These are phyloP conservation scores for Holcopasites calliopsidis DNA, from an alignment of 1,140 invertebrate species.

Conservation along the genomic window DNA sequence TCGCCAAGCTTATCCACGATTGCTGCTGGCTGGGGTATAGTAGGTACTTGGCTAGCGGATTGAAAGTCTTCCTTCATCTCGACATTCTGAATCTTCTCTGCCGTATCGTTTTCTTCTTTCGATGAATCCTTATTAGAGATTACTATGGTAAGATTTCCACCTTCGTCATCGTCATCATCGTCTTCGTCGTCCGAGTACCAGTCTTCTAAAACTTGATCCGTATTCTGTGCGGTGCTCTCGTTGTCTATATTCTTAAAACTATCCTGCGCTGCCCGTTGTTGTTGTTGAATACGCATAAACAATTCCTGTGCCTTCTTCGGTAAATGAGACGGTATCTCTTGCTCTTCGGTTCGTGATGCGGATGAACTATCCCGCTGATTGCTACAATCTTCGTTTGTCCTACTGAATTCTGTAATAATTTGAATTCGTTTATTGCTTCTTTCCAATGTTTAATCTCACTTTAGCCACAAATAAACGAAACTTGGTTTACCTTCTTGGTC, in stretches of 20 bases:
- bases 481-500: constrained; percentile 36
- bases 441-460: constrained; percentile 44
- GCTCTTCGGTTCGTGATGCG: constrained; percentile 35
- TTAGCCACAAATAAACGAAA: constrained; percentile 33
- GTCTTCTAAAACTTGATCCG: constrained; percentile 82
- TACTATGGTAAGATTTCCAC: constrained; percentile 78
- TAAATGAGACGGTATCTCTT: constrained; percentile 79
- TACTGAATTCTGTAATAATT: constrained; percentile 32
- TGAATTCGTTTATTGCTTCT: not conserved
- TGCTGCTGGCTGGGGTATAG: constrained; percentile 74
- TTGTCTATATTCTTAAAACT: constrained; percentile 78
- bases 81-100: constrained; percentile 47
- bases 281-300: constrained; percentile 85
- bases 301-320: constrained; percentile 86
- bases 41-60: constrained; percentile 24
- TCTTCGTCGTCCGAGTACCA: constrained; percentile 91
- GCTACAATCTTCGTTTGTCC: constrained; percentile 26
- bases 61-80: constrained; percentile 44
- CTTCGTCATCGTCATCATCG: constrained; percentile 76
- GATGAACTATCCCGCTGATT: constrained; percentile 60
- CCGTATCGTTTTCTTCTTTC: constrained; percentile 68
- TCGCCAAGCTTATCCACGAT: constrained; percentile 85
- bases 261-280: constrained; percentile 82
- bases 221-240: constrained; percentile 79
- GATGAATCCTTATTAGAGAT: constrained; percentile 66